Percentiles rank a stretch among this genome's conserved stretches.
Evolutionary conservation across 2,113 vertebrate genomes (phyloP).

Genomic region (Gnathonemus longibarbis): DNA sequence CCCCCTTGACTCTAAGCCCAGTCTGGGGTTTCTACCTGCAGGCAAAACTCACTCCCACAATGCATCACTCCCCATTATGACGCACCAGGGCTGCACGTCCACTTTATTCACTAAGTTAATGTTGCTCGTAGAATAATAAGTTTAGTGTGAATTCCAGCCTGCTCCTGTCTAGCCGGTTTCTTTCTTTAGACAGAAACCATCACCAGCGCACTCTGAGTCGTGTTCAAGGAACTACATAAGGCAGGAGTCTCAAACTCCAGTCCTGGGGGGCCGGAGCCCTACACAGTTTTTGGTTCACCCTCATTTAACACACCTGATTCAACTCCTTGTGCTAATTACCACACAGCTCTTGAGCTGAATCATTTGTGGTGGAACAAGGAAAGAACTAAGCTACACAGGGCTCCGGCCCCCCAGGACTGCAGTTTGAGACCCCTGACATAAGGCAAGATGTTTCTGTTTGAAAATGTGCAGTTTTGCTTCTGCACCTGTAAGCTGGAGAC

Average conservation of each 20-base stretch:
- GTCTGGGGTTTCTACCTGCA: not conserved
- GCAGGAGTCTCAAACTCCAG: too few species aligned
- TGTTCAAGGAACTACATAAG: not conserved
- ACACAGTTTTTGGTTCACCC: too few species aligned
- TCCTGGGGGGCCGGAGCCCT: too few species aligned
- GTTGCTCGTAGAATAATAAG: not conserved
- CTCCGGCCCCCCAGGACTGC: too few species aligned
- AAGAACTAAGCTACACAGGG: too few species aligned
- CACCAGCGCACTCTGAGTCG: not conserved
- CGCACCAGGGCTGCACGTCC: not conserved
- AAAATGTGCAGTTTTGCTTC: not conserved
- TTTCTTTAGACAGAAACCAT: not conserved
- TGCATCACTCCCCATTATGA: conserved; percentile 18
- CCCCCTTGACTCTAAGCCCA: not conserved
- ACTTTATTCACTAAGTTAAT: conserved; percentile 22
- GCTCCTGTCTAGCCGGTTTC: not conserved
- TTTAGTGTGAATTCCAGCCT: not conserved
- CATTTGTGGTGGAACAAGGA: too few species aligned
- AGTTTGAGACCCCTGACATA: not conserved
- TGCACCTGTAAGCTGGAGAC: not conserved
- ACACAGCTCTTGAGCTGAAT: too few species aligned
- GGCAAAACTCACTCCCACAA: not conserved
- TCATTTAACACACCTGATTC: too few species aligned
- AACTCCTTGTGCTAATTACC: too few species aligned
- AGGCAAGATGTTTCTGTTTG: not conserved